Conservation (phyloP, 2,113 vertebrate genomes). For the Oncorhynchus masou region DNA sequence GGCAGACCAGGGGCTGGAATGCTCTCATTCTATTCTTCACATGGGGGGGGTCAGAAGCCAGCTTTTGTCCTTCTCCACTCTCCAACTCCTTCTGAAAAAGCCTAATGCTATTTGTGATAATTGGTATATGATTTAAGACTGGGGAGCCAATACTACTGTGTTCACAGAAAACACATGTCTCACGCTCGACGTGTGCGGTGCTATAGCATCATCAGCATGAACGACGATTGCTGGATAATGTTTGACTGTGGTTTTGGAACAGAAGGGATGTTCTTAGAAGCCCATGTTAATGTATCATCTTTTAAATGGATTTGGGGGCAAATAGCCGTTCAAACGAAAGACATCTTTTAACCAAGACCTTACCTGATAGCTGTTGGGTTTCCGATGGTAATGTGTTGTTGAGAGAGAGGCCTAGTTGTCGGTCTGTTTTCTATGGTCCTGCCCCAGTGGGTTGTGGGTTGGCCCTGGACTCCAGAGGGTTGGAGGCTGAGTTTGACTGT, state of each 20-base stretch:
- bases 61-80: conserved; percentile 29
- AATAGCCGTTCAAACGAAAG: no score
- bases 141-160: neutral
- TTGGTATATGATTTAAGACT: conserved; percentile 29
- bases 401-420: neutral
- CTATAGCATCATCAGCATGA: neutral
- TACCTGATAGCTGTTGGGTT: neutral
- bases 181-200: neutral
- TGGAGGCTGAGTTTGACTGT: conserved; percentile 25
- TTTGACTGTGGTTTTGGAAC: neutral
- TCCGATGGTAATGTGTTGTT: neutral
- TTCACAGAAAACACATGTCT: conserved; percentile 11
- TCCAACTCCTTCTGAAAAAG: conserved; percentile 22
- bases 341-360: no score
- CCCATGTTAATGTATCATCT: neutral
- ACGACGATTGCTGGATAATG: neutral
- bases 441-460: conserved; percentile 17
- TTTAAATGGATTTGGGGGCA: no score
- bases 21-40: conserved; percentile 44
- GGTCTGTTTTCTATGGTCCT: conserved; percentile 10
- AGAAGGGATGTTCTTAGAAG: neutral
- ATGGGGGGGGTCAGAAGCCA: conserved; percentile 42
- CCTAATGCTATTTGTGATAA: conserved; percentile 31
- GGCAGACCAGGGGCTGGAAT: conserved; percentile 39
- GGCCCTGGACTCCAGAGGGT: conserved; percentile 20